phyloP scores from a whole-genome alignment of 2,888 invertebrate genomes.

The Zootermopsis nevadensis region DNA sequence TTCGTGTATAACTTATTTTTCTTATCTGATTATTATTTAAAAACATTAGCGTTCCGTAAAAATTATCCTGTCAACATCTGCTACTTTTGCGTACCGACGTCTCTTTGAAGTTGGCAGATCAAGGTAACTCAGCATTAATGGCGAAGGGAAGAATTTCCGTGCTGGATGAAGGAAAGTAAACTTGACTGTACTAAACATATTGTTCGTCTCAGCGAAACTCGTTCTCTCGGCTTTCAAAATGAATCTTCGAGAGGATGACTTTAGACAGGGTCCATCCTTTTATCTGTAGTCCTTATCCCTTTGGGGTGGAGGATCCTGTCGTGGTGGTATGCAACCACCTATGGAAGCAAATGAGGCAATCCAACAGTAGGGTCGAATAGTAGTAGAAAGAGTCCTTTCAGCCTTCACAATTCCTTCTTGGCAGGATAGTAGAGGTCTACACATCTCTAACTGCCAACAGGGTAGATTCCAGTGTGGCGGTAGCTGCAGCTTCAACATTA shows the following conservation, averaged over 20 bases:
- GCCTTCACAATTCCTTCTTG: background rate
- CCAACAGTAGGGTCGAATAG: background rate
- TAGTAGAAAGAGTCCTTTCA: background rate
- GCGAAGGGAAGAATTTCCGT: too few species aligned
- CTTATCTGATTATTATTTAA: too few species aligned
- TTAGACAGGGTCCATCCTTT: background rate
- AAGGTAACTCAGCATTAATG: too few species aligned
- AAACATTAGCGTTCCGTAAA: too few species aligned
- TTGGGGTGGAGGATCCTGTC: background rate
- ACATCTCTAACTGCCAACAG: background rate
- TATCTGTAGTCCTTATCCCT: background rate
- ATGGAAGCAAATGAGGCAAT: background rate
- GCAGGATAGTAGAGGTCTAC: background rate
- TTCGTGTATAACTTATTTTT: too few species aligned
- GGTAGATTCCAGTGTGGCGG: background rate
- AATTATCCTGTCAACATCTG: too few species aligned
- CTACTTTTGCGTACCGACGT: too few species aligned
- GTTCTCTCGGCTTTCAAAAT: background rate
- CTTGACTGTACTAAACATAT: background rate
- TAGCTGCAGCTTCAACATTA: background rate
- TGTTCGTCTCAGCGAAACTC: background rate
- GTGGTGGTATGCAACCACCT: background rate
- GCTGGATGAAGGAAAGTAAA: background rate
- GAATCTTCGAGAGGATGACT: background rate
- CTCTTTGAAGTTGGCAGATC: too few species aligned